Conservation (phyloP, 2,888 invertebrate species). For the Trichogramma dendrolimi region DNA sequence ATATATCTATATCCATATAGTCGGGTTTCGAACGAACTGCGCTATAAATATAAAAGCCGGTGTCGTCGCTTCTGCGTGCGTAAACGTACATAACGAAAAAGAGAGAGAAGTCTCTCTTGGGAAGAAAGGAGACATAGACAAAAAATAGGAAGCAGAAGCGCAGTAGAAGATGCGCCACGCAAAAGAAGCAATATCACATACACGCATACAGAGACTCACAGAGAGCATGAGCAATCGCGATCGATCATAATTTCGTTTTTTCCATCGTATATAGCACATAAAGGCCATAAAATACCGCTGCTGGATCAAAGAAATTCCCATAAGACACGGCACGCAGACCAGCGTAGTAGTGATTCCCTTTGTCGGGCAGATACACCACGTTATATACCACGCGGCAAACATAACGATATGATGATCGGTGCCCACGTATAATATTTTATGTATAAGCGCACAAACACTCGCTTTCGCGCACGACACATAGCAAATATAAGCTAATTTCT, state of each 20-base stretch:
- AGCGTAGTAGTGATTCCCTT: slow-evolving; percentile 26
- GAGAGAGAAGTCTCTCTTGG: background rate
- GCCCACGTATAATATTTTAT: slow-evolving; percentile 42
- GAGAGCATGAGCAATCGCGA: slow-evolving; percentile 19
- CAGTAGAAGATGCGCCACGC: background rate
- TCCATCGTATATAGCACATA: background rate
- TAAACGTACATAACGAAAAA: too few relatives aligned
- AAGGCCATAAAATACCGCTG: too few relatives aligned
- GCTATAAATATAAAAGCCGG: slow-evolving; percentile 21
- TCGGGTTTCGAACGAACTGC: background rate
- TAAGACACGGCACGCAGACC: background rate
- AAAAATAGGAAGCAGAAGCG: background rate
- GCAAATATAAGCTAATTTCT: background rate
- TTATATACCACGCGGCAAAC: slow-evolving; percentile 14
- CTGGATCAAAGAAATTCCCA: slow-evolving; percentile 27
- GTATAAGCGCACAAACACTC: slow-evolving; percentile 34
- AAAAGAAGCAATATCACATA: slow-evolving; percentile 2
- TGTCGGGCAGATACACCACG: slow-evolving; percentile 30
- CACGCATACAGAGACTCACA: too few relatives aligned
- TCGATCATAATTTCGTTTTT: slow-evolving; percentile 31
- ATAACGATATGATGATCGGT: slow-evolving; percentile 46
- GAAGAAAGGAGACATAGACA: background rate
- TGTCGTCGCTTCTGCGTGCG: too few relatives aligned
- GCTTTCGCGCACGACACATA: slow-evolving; percentile 4
- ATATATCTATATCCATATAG: too few relatives aligned